Base-by-base conservation (phyloP, 2,888 invertebrate species). In the Polyommatus icarus region DNA sequence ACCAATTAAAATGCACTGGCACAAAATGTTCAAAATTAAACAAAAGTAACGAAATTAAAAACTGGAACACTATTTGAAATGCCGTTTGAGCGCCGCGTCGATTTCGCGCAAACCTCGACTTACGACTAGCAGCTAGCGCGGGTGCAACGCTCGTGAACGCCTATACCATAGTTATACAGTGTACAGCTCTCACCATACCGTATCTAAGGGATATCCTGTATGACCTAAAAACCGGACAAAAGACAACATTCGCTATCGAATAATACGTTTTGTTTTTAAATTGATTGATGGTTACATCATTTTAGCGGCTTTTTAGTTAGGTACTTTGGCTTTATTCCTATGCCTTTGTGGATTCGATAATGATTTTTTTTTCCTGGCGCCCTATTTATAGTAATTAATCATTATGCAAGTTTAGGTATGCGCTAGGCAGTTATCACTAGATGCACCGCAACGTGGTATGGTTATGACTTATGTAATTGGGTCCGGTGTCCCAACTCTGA, bases 101-200 rank as follows among this genome's bases (percentile, higher is more conserved):
- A 72, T 72, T 75, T 75, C 75, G 54, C 75, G 54, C 75, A 3
- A 75, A 54, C 24, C 54, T 40, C 75, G 29, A 54, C 50, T 75
- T 29, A 6, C 75, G 75, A 75, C 75, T 75, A 73, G 75, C 50
- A 29, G 29, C 40, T 6, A 18, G 29, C 46, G 75, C 75, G 50
- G 75, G 75, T 50, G 75, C 75, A 75, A 75, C 29, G 75, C 54
- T 75, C 75, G 50, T 29, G 8, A 73, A 54, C 75, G 75, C 54
- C n/a, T 73, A 15, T 75, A 32, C 54, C 46, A 46, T 46, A 73
- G 73, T 24, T 73, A 40, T 72, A 72, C 40, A 46, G 46, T 5
- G 46, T 46, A 40, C 72, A 18, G 73, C 36, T 40, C 73, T 40
- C 73, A 20, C 73, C 72, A 72, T n/a, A 72, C 72, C 73, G 15